Evolutionary conservation across 2,113 vertebrate species (phyloP).

Genomic region (Drymodes brunneopygia): DNA sequence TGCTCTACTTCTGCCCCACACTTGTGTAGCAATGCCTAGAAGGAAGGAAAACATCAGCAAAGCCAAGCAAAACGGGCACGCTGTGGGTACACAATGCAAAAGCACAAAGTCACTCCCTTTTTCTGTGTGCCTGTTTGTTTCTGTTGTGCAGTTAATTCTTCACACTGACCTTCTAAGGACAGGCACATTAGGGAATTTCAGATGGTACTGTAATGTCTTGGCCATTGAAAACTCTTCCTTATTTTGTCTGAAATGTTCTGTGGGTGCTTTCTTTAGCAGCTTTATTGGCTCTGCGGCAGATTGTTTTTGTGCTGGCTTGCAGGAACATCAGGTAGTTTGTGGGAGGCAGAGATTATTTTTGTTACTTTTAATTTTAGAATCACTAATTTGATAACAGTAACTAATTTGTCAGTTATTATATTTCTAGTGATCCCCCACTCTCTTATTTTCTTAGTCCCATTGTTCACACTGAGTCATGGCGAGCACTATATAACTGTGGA

Average conservation of each 20-base stretch:
- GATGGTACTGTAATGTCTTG: conserved; percentile 59
- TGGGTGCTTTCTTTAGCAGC: conserved; percentile 39
- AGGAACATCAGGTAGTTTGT: conserved; percentile 5
- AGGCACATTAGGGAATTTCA: conserved; percentile 23
- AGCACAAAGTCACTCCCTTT: background rate
- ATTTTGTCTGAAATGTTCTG: conserved; percentile 52
- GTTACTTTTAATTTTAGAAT: background rate
- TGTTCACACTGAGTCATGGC: background rate
- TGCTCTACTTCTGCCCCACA: background rate
- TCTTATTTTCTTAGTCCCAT: background rate
- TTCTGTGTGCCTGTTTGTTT: background rate
- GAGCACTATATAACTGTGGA: background rate
- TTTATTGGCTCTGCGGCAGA: background rate
- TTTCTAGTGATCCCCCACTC: background rate
- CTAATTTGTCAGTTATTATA: background rate
- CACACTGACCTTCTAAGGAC: background rate
- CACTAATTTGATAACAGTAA: background rate
- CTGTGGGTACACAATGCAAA: background rate
- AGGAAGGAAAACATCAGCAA: conserved; percentile 2
- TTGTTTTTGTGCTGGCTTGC: background rate
- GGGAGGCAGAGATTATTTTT: background rate
- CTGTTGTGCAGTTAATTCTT: background rate
- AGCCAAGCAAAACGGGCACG: background rate
- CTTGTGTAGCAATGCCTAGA: background rate
- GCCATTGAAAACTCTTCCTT: conserved; percentile 45